Conservation (phyloP, 1,140 invertebrate genomes). For the Heliothis subflexa region DNA sequence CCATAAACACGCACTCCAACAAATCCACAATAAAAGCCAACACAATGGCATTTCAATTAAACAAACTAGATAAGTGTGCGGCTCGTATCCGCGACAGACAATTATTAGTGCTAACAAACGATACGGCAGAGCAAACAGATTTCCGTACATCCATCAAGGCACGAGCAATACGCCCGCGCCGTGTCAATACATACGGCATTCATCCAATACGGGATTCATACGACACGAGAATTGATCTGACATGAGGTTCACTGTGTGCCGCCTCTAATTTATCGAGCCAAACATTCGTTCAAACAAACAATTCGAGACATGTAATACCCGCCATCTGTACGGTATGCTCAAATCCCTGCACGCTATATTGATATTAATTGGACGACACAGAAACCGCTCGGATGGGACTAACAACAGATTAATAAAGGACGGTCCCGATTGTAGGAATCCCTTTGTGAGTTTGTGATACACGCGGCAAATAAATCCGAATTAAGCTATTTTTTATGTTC, state of each 20-base stretch:
- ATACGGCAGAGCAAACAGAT: conserved; percentile 43
- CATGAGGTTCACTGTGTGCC: conserved; percentile 7
- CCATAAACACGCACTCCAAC: background rate
- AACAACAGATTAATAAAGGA: conserved; percentile 69
- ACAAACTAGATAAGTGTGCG: conserved; percentile 45
- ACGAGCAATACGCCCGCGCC: conserved; percentile 20
- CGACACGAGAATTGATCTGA: conserved; percentile 28
- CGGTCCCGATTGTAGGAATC: conserved; percentile 66
- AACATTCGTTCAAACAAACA: conserved; percentile 43
- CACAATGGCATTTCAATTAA: conserved; percentile 45
- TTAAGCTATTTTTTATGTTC: conserved; percentile 36
- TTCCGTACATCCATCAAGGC: conserved; percentile 43
- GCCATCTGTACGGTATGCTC: conserved; percentile 52
- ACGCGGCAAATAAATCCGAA: conserved; percentile 61
- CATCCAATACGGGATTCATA: conserved; percentile 24
- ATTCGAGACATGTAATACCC: conserved; percentile 45
- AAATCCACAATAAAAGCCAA: conserved; percentile 30
- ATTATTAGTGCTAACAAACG: conserved; percentile 46
- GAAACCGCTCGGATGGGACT: conserved; percentile 53
- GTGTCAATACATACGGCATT: conserved; percentile 41
- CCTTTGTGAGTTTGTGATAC: conserved; percentile 64
- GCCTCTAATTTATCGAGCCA: conserved; percentile 47
- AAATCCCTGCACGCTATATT: conserved; percentile 63
- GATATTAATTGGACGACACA: conserved; percentile 71
- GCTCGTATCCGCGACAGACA: conserved; percentile 43